Conservation (phyloP, 1,140 invertebrate genomes). For the Rhyacophila brunnea region DNA sequence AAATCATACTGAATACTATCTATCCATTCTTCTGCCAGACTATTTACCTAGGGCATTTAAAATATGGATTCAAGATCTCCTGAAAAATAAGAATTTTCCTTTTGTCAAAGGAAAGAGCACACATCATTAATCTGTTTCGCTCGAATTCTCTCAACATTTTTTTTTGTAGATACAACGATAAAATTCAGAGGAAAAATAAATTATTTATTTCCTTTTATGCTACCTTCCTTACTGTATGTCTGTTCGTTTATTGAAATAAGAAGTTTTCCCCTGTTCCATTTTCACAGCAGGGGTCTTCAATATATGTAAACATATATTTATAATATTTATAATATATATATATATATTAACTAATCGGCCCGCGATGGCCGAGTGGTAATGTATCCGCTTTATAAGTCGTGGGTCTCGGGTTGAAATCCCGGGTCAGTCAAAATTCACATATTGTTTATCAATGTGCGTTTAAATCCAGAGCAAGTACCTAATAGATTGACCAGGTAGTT, state of each 20-base stretch:
- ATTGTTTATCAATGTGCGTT: too few species aligned
- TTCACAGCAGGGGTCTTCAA: neutral
- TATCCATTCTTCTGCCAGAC: too few species aligned
- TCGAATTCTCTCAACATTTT: slow-evolving; percentile 20
- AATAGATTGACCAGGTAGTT: too few species aligned
- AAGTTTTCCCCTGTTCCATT: neutral
- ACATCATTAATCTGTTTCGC: slow-evolving; percentile 32
- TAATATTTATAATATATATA: too few species aligned
- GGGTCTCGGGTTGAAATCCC: too few species aligned
- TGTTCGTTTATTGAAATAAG: slow-evolving; percentile 13
- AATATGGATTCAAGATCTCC: slow-evolving; percentile 1
- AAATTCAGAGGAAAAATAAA: slow-evolving; percentile 21
- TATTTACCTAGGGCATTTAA: neutral
- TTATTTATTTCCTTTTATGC: slow-evolving; percentile 28
- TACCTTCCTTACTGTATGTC: neutral
- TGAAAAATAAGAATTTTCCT: slow-evolving; percentile 3
- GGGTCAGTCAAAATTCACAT: too few species aligned
- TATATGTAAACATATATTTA: neutral
- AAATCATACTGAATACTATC: too few species aligned
- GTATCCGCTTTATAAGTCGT: too few species aligned
- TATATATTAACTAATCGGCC: too few species aligned
- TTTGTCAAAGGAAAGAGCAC: slow-evolving; percentile 26
- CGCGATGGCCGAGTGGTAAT: too few species aligned
- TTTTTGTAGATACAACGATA: slow-evolving; percentile 5
- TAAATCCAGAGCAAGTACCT: too few species aligned